Base-by-base conservation (phyloP, 2,888 invertebrate species). In the Drosophila infuscata region DNA sequence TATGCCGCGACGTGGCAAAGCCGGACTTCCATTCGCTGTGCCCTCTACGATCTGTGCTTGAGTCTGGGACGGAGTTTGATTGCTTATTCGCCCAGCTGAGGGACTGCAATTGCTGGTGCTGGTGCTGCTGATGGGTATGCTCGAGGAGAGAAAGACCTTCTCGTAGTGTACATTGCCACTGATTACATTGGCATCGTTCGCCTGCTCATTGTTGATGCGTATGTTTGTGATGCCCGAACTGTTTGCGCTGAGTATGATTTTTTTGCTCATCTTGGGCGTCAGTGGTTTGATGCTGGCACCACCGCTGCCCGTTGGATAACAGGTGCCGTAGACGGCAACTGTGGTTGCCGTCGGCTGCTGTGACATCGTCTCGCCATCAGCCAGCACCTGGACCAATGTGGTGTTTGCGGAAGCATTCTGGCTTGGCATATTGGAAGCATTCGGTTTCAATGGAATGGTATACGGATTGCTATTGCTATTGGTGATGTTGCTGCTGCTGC, bases 191-290 rank as follows among this genome's bases (percentile, higher is more conserved):
- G 61, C 52, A 51, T 83, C 83, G 33, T 74, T 82, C n/a, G 81
- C 59, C 38, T 86, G 81, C 41, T 83, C 90, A 62, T 88, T 91
- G 73, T 92, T 92, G 32, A 93, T 92, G 30, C 92, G 86, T 51
- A 93, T 93, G 62, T 91, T 93, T 15, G 93, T 93, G 4, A 93
- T 84, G 15, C 93, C 93, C 8, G 92, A 92, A 7, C 91, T 89
- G 56, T 92, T 92, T 49, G 92, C 92, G 48, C 90, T 92, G 46
- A 93, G 84, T 77, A 93, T 93, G 25, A 92, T 91, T 77, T 93
- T 93, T 70, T 93, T 92, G 48, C 89, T 85, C 66, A 92, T 62
- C 76, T 90, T 91, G 2, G 91, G 92, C 0, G 92, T 90, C 32
- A 81, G 82, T 4, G 87, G 77, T 32, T 79, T 81, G 29, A 12